Conservation (phyloP, 2,888 invertebrate genomes). For the Sphaeridia pumilis region DNA sequence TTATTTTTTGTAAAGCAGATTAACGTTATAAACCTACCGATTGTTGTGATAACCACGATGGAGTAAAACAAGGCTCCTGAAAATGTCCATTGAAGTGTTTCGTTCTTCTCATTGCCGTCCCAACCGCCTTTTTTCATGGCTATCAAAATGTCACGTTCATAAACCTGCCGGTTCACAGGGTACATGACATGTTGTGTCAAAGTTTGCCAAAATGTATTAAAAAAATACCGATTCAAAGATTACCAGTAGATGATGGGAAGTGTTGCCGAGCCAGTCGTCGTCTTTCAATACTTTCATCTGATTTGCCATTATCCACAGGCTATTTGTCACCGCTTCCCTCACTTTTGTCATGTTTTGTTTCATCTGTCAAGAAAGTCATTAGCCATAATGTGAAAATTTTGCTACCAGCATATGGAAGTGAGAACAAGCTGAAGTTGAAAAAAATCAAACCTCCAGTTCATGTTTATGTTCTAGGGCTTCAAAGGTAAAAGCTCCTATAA, state of each 20-base stretch:
- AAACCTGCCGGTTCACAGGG: slow-evolving; percentile 42
- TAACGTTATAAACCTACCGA: slow-evolving; percentile 30
- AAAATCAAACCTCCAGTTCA: slow-evolving; percentile 52
- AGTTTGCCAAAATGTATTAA: not conserved
- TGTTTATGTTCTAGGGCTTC: slow-evolving; percentile 61
- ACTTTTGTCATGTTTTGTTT: slow-evolving; percentile 61
- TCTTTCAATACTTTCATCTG: slow-evolving; percentile 52
- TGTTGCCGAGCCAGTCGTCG: slow-evolving; percentile 64
- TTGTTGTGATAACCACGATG: slow-evolving; percentile 57
- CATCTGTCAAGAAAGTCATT: slow-evolving; percentile 51
- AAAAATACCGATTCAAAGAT: not conserved
- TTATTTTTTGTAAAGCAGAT: too few species aligned
- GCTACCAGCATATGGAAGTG: not conserved
- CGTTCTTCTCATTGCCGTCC: slow-evolving; percentile 40
- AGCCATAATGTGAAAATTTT: too few species aligned
- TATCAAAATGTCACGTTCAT: slow-evolving; percentile 59
- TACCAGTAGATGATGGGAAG: slow-evolving; percentile 46
- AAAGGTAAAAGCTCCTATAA: slow-evolving; percentile 76
- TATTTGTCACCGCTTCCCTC: slow-evolving; percentile 61
- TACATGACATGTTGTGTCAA: not conserved
- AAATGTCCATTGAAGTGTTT: slow-evolving; percentile 65
- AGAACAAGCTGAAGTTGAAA: not conserved
- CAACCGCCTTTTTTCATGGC: slow-evolving; percentile 70
- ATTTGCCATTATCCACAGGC: slow-evolving; percentile 62
- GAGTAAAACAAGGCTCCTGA: slow-evolving; percentile 89